Evolutionary conservation across 2,888 invertebrate genomes (phyloP), one percentile per base, ranked within the genome.

Genomic region (Hipparchia semele): DNA sequence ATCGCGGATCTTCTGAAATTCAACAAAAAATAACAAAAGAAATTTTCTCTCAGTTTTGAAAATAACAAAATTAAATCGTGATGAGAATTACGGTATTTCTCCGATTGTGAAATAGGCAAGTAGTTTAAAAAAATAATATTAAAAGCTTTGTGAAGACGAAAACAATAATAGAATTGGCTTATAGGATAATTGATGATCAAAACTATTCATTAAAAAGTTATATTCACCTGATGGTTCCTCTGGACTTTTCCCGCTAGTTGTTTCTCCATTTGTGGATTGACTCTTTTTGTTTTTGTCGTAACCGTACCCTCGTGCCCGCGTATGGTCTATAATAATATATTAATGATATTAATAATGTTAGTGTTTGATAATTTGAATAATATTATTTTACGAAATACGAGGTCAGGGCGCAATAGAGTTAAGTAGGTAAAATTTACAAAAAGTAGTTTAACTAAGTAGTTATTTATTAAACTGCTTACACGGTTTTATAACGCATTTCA

Each of bases 261-360:
- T 76, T 49, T 91, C 91, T 0, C 84, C 87, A 74, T 88, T 90
- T 6, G 84, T 75, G 0, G 85, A 77, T 56, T 83, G 87, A n/a
- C 80, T 76, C 74, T 89, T 90, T 82, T 90, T 91, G 72, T 85
- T 87, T 80, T 90, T 83, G 9, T 92, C 92, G 80, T 86, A 87
- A 53, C 90, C 89, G 74, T 90, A 90, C 60, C 86, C 84, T 86
- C 91, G 82, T 33, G 86, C 83, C 65, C 92, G 88, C 71, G 91
- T 83, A 80, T 91, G 90, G 79, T 89, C 91, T 90, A 84, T 2
- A 80, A 84, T 23, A 51, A 46, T 68, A 65, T 39, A 54, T 12
- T 13, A 45, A 69, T 23, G 23, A 23, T 23, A 23, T 49, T 0
- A 54, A 10, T 58, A 13, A 56, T 2, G 7, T 2, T 56, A 6